Percentiles rank a stretch among this genome's conserved stretches.
phyloP scores from a whole-genome alignment of 2,113 vertebrate species.

The Microtus ochrogaster region DNA sequence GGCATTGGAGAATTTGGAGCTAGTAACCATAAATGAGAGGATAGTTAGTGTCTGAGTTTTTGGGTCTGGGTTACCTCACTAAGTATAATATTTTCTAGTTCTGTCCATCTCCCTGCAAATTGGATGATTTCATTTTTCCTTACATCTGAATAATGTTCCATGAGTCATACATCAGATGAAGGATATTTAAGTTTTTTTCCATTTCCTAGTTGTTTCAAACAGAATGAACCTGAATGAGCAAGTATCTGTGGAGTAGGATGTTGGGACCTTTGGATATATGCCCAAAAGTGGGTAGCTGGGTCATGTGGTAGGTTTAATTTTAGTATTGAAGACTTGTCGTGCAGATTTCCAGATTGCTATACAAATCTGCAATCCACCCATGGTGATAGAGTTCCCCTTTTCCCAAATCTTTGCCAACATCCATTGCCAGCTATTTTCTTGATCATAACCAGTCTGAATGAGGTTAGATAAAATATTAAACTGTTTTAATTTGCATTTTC shows the following conservation, averaged over 20 bases:
- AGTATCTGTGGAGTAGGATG: background rate
- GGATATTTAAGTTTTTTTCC: background rate
- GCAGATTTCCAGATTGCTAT: background rate
- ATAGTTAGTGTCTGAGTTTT: background rate
- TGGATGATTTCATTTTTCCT: background rate
- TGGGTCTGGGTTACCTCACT: background rate
- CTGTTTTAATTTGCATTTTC: too few relatives aligned
- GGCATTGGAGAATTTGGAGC: background rate
- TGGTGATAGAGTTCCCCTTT: background rate
- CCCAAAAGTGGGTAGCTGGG: background rate
- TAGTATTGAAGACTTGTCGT: background rate
- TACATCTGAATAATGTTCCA: background rate
- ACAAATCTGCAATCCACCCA: background rate
- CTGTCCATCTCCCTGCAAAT: background rate
- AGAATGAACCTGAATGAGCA: background rate
- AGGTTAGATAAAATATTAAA: too few relatives aligned
- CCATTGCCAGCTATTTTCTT: background rate
- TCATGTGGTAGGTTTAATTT: background rate
- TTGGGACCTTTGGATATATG: background rate
- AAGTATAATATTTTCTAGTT: background rate
- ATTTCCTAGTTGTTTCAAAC: background rate
- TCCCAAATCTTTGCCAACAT: background rate
- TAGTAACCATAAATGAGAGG: background rate
- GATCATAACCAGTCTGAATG: background rate
- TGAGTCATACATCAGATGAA: background rate